Evolutionary conservation across 1,140 invertebrate species (phyloP), one percentile per base, ranked within the genome.

Genomic region (Drosophila bifasciata): DNA sequence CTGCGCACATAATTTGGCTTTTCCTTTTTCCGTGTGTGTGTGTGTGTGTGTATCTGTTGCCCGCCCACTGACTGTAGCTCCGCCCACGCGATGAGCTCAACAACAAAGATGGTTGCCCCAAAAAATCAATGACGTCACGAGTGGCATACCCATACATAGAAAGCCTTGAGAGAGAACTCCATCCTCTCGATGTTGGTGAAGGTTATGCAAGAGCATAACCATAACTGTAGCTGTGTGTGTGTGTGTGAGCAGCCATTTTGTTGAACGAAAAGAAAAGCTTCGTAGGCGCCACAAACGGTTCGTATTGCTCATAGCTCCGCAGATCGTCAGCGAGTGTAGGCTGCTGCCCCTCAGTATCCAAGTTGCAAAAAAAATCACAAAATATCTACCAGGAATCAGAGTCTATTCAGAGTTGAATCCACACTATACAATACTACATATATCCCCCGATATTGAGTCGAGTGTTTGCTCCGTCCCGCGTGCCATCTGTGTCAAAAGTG

Each of bases 321-420:
- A 89, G 89, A 91, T 81, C 90, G 91, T 90, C 91, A 91, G 83
- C 90, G 91, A 91, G 91, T 91, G 72, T 77, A 91, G 90, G 90
- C 85, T 90, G 89, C 72, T 59, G 71, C 11, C 32, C 32, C 66
- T 79, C 67, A 69, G 51, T 56, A 57, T 45, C 58, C 40, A 56
- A 57, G 17, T n/a, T 32, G 9, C n/a, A n/a, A n/a, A 17, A 49
- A 25, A 50, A 40, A 36, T 11, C 15, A 40, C 8, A 44, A 44
- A 21, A 40, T 16, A 15, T 5, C 0, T 50, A 44, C 6, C 8
- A 28, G 8, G 17, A 9, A 11, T 62, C 13, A n/a, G 11, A 36
- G 1, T 36, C 5, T 36, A 3, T 15, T 32, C 5, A 44, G 40
- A 17, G 55, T 39, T 70, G n/a, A n/a, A n/a, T n/a, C n/a, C n/a